Percentiles rank a stretch among this genome's conserved stretches.
Conservation (phyloP, 2,797 vertebrate genomes). For the Euthynnus affinis region DNA sequence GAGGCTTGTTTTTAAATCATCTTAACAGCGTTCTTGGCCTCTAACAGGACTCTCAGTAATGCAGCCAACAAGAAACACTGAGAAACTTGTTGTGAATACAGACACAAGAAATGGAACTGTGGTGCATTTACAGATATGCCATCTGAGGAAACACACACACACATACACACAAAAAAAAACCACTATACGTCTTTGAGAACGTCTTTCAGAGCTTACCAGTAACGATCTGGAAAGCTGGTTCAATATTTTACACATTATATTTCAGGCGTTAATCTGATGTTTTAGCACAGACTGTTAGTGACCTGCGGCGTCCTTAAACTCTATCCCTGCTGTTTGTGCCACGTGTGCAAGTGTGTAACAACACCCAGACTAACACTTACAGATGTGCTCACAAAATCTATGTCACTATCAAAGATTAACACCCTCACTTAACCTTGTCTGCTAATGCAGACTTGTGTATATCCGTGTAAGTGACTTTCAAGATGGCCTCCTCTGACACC, state of each 20-base stretch:
- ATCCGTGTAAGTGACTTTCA: slow-evolving; percentile 5
- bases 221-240: not conserved
- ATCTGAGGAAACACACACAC: not conserved
- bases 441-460: slow-evolving; percentile 14
- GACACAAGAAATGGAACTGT: not conserved
- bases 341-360: not conserved
- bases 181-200: too few relatives aligned
- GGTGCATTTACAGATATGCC: not conserved
- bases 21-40: slow-evolving; percentile 19
- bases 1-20: slow-evolving; percentile 48
- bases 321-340: not conserved
- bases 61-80: not conserved
- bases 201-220: not conserved
- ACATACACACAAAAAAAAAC: too few relatives aligned
- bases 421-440: not conserved
- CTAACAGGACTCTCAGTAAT: slow-evolving; percentile 2
- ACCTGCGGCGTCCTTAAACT: not conserved
- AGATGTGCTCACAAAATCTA: not conserved
- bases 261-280: not conserved
- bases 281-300: not conserved
- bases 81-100: not conserved
- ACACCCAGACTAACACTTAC: not conserved
- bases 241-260: not conserved
- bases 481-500: slow-evolving; percentile 20
- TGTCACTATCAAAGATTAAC: not conserved